Evolutionary conservation across 2,888 invertebrate genomes (phyloP), one percentile per base, ranked within the genome.

Genomic region (Eilema griseolum): DNA sequence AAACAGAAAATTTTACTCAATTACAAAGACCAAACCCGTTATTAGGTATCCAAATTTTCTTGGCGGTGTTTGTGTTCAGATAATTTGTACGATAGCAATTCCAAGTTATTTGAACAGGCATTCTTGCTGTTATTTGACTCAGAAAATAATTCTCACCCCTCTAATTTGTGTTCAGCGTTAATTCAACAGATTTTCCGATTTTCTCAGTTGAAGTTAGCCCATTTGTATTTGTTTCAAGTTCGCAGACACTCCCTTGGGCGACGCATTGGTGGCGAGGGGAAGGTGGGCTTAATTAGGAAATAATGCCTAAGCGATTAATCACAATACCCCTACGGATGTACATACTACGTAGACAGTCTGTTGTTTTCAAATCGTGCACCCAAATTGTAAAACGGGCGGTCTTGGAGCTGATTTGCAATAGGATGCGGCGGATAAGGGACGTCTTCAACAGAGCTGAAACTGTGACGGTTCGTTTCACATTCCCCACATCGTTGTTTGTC

Each of bases 291-390:
- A 95, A 95, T 95, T 95, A 92, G 94, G 91, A 93, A 95, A 93
- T 95, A 95, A 95, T 94, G 91, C 91, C 88, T 88, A 88, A 90
- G 88, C 95, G 91, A 95, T 95, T 95, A 94, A 95, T 95, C 94
- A 95, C 93, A 88, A 90, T 88, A 85, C 89, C 90, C 89, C 88
- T 83, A 83, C 83, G 81, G 81, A 80, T 80, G 80, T 85, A 75
- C 78, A 70, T 83, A 77, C 80, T 83, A 76, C 77, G 74, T 81
- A 78, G 81, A 75, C 76, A 86, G 83, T 83, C 84, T 86, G 87
- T 89, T 89, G 87, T 90, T 86, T 87, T 78, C 71, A 82, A 83
- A 86, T 82, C 31, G 66, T 77, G 82, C 84, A 33, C 46, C 78
- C 66, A 82, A 83, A 86, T 82, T 80, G 83, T 77, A 80, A 84